These are phyloP conservation scores for Junonia oenone DNA, from an alignment of 2,888 invertebrate genomes.

Conservation along the genomic window DNA sequence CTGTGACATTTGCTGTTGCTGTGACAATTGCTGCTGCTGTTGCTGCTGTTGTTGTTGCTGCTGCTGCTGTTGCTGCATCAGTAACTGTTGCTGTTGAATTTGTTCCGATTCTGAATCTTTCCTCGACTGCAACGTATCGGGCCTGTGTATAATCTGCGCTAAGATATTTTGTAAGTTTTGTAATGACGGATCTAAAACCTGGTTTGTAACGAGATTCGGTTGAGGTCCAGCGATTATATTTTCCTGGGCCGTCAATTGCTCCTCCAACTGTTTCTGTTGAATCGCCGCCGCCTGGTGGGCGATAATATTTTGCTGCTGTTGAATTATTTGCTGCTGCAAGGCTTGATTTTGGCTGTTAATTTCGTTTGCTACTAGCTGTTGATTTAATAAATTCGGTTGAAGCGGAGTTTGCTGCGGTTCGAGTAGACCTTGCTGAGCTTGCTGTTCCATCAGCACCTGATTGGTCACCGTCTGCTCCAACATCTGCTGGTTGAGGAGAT, in stretches of 20 bases:
- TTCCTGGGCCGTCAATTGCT: conserved; percentile 59
- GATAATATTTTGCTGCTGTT: conserved; percentile 68
- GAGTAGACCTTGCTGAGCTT: conserved; percentile 48
- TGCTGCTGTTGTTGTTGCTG: conserved; percentile 43
- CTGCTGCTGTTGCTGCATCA: conserved; percentile 35
- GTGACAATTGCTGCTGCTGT: conserved; percentile 35
- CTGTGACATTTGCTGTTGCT: conserved; percentile 41
- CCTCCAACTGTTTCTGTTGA: conserved; percentile 69
- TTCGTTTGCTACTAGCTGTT: conserved; percentile 57
- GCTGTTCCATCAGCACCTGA: conserved; percentile 57
- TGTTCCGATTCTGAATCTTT: conserved; percentile 67
- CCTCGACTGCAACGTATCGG: conserved; percentile 59
- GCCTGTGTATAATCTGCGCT: conserved; percentile 69
- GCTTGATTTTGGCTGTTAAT: conserved; percentile 70
- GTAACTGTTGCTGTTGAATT: conserved; percentile 42
- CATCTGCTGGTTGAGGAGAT: conserved; percentile 68
- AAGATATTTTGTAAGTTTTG: conserved; percentile 71
- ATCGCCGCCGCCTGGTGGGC: conserved; percentile 70
- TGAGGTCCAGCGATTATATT: conserved; percentile 55
- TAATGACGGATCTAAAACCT: conserved; percentile 71
- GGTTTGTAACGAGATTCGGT: conserved; percentile 56
- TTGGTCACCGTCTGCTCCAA: conserved; percentile 61
- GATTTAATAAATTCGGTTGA: conserved; percentile 53
- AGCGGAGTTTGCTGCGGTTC: conserved; percentile 55
- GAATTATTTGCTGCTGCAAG: conserved; percentile 76